Base-by-base conservation (phyloP, 2,888 invertebrate species). In the Pterobdella sp. region DNA sequence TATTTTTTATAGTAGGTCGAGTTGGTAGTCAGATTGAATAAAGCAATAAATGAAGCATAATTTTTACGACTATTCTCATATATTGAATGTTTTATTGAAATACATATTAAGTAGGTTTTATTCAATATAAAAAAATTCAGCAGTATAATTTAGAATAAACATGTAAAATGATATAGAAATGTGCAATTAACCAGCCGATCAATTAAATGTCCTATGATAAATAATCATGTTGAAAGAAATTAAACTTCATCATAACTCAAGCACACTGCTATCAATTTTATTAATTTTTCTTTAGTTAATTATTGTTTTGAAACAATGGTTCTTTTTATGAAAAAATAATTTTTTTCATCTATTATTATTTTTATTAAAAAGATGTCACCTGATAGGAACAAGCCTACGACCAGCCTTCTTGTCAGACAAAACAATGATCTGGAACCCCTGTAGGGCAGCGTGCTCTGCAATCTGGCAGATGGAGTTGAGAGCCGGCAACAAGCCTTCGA, bases 381-480 rank as follows among this genome's bases (percentile, higher is more conserved):
- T 75, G 70, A 77, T 75, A 1, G 77, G 76, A 31, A 77, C 74
- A 4, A 69, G 63, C 26, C 65, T 49, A 31, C 68, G 60, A 2
- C 77, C 76, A 7, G 78, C 76, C 36, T 70, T 73, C 60, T 72
- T 74, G 66, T 78, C 78, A 34, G 78, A 76, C 66, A 78, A 70
- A 14, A 78, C 77, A 29, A 78, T 72, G 49, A 78, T 87, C 83
- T 93, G 91, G 85, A 89, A 91, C 10, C 90, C 91, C 65, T 86
- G 85, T 42, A 85, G 84, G 0, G 93, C 93, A 0, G 94, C 95
- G 34, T 86, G 84, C 77, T 89, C 88, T 0, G 96, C 93, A 81
- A 92, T 91, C 1, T 87, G 85, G 77, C 93, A 91, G 70, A 96
- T 88, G 49, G 88, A 86, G 72, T 90, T 88, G 73, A 98, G 86